Evolutionary conservation across 2,888 invertebrate species (phyloP).

Genomic region (Sinodicranocentrus sp.): DNA sequence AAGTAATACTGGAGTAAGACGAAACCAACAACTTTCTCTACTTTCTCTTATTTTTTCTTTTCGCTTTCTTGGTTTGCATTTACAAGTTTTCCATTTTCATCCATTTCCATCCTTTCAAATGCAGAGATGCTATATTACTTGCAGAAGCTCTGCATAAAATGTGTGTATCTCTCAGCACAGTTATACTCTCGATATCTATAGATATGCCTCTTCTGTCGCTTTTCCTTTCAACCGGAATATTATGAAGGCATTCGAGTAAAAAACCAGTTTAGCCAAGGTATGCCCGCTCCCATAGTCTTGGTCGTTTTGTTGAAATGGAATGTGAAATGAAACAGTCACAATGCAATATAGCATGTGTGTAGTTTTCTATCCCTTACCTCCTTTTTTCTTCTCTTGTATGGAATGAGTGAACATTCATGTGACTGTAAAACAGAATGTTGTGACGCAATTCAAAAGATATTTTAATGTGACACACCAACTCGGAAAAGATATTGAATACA

Average conservation of each 20-base stretch:
- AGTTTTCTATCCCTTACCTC: not conserved
- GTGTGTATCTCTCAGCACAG: too few species aligned
- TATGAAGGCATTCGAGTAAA: constrained; percentile 53
- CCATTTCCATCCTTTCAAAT: constrained; percentile 32
- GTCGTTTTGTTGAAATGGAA: not conserved
- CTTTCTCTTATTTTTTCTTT: not conserved
- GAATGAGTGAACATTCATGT: constrained; percentile 22
- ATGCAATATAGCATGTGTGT: too few species aligned
- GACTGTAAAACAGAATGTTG: constrained; percentile 52
- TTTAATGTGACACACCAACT: constrained; percentile 38
- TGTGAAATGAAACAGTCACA: constrained; percentile 19
- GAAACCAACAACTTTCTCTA: constrained; percentile 41
- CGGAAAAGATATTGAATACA: not conserved
- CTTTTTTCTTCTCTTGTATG: too few species aligned
- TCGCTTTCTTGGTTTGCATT: constrained; percentile 41
- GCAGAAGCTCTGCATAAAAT: too few species aligned
- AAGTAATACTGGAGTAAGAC: constrained; percentile 25
- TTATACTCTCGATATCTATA: not conserved
- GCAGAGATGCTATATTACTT: not conserved
- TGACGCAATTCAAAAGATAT: constrained; percentile 59
- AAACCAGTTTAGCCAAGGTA: constrained; percentile 40
- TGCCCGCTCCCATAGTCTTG: not conserved
- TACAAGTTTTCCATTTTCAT: constrained; percentile 55
- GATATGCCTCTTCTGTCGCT: constrained; percentile 6
- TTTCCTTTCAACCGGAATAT: constrained; percentile 33